phyloP scores from a whole-genome alignment of 2,888 invertebrate genomes.

The Muschampia staudingeri region DNA sequence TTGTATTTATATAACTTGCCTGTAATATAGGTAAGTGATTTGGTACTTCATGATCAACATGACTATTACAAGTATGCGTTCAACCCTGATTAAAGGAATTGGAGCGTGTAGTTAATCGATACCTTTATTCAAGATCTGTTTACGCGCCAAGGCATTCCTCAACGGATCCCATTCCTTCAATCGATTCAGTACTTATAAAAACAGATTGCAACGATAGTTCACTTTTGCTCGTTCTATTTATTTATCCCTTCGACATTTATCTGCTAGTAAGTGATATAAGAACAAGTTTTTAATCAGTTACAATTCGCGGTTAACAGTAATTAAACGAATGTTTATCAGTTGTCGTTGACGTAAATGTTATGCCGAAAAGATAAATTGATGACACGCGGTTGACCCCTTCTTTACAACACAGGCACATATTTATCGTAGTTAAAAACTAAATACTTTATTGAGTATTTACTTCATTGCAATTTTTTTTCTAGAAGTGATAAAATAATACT shows the following conservation, averaged over 20 bases:
- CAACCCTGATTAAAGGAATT: constrained; percentile 37
- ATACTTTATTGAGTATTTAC: background rate
- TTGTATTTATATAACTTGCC: background rate
- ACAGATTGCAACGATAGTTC: constrained; percentile 2
- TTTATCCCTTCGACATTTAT: constrained; percentile 12
- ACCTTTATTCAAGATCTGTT: constrained; percentile 35
- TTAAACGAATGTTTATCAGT: constrained; percentile 69
- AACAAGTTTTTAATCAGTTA: constrained; percentile 23
- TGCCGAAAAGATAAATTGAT: constrained; percentile 72
- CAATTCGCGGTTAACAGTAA: constrained; percentile 34
- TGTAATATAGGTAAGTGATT: background rate
- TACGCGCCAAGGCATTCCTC: constrained; percentile 37
- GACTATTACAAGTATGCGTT: constrained; percentile 13
- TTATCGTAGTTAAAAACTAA: constrained; percentile 22
- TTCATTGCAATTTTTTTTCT: background rate
- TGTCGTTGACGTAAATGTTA: constrained; percentile 76
- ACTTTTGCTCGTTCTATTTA: background rate
- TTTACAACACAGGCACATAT: constrained; percentile 9
- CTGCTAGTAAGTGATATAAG: background rate
- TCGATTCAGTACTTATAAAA: constrained; percentile 22
- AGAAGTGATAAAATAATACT: background rate
- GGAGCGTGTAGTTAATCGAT: constrained; percentile 47
- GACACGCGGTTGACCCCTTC: constrained; percentile 56
- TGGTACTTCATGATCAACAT: constrained; percentile 4
- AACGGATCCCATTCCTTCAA: constrained; percentile 15